Conservation (phyloP, 2,888 invertebrate species). For the Caprella mutica region DNA sequence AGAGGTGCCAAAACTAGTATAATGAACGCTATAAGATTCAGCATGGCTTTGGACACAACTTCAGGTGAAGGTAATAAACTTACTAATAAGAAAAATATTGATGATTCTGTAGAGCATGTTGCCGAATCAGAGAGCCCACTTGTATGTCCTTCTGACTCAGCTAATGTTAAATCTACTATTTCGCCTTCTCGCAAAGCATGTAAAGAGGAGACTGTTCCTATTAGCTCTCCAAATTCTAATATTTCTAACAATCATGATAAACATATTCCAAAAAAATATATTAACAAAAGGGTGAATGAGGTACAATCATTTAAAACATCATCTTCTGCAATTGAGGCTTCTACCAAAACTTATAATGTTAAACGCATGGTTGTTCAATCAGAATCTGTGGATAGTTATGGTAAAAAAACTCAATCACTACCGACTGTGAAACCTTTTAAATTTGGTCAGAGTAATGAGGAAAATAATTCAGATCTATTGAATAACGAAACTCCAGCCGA, state of each 20-base stretch:
- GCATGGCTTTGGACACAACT: constrained; percentile 29
- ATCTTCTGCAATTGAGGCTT: constrained; percentile 8
- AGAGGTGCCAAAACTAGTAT: constrained; percentile 28
- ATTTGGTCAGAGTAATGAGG: neutral
- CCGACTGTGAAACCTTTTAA: constrained; percentile 7
- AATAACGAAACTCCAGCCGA: no score
- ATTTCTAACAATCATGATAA: no score
- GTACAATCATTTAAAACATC: neutral
- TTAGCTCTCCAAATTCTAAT: no score
- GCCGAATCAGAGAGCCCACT: no score
- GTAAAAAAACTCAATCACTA: constrained; percentile 21
- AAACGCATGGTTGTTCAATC: constrained; percentile 27
- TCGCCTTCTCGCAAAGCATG: no score
- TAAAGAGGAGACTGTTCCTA: no score
- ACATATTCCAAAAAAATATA: no score
- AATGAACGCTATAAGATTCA: constrained; percentile 28
- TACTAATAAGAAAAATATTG: neutral
- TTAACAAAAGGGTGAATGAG: no score
- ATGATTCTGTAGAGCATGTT: neutral
- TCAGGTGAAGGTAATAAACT: constrained; percentile 30
- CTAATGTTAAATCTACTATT: no score
- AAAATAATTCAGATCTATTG: neutral
- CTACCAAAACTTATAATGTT: constrained; percentile 26
- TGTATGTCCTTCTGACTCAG: no score
- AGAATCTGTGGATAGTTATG: constrained; percentile 18